Base-by-base conservation (phyloP, 2,888 invertebrate genomes). In the Phalangium opilio region DNA sequence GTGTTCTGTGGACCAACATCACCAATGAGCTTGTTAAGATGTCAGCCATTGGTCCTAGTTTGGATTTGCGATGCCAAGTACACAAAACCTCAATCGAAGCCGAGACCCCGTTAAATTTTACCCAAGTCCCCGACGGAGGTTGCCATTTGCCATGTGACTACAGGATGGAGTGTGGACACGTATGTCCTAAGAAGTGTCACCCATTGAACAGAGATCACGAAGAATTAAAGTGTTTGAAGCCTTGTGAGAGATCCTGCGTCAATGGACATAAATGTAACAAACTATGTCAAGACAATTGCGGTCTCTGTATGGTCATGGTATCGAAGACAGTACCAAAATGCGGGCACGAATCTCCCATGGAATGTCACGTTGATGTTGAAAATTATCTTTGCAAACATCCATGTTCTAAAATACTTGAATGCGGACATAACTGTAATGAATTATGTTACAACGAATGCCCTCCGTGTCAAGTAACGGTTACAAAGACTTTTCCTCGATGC, bases 371-470 rank as follows among this genome's bases (percentile, higher is more conserved):
- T 15, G 18, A 43, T 20, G 18, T 42, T n/a, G 45, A 41, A 7
- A 33, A 41, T 21, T 10, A 32, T n/a, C 48, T 44, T 7, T 65
- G 65, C 44, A 41, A 56, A n/a, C 36, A 52, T 27, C 55, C 58
- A 3, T 66, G 67, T 51, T 39, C 35, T 10, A 60, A n/a, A n/a
- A n/a, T n/a, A n/a, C n/a, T n/a, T n/a, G n/a, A n/a, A n/a, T n/a
- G n/a, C n/a, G n/a, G n/a, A 12, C 66, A 67, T 50, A 43, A 18
- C 3, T 63, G 69, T 50, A 48, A 61, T 33, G 66, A 65, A 1
- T 36, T 63, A 15, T 67, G 68, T 52, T 64, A 65, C 8, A 62
- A 66, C 44, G 33, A 49, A 2, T 68, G 67, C n/a, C n/a, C n/a
- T 1, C 19, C n/a, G n/a, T n/a, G n/a, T n/a, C n/a, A n/a, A n/a